A percentile compares a stretch with the other conserved stretches of the same genome.
Evolutionary conservation across 2,113 vertebrate species (phyloP).

Genomic region (Dasyprocta punctata): DNA sequence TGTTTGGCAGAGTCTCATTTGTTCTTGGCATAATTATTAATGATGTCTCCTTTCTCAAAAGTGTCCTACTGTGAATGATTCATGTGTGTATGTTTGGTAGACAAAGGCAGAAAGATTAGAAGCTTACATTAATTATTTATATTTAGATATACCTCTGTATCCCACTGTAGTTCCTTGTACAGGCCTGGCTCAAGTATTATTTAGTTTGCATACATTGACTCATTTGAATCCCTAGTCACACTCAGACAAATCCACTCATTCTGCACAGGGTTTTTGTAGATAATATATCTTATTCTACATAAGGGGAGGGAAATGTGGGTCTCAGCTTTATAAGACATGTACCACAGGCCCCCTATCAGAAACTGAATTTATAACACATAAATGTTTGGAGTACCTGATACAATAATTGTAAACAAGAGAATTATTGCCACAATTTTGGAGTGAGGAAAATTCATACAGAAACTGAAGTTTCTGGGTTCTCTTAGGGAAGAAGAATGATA

Average conservation of each 20-base stretch:
- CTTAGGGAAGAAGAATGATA: not conserved
- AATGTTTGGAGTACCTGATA: constrained; percentile 36
- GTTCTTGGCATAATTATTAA: not conserved
- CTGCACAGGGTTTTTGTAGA: not conserved
- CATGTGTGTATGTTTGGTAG: not conserved
- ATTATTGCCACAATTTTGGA: constrained; percentile 33
- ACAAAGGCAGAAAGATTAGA: not conserved
- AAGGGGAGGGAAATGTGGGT: constrained; percentile 2
- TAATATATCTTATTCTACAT: not conserved
- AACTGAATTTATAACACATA: constrained; percentile 4
- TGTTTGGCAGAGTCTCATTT: not conserved
- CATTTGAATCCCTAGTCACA: not conserved
- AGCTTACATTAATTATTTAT: constrained; percentile 31
- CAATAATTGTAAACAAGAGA: constrained; percentile 33
- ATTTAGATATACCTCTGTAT: not conserved
- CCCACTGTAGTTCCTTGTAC: not conserved
- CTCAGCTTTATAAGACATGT: constrained; percentile 1
- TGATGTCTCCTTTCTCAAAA: not conserved
- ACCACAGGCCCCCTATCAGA: not conserved
- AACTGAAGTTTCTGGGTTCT: not conserved
- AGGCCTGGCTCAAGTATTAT: not conserved
- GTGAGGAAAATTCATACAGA: not conserved
- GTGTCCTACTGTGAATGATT: not conserved
- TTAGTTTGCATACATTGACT: not conserved
- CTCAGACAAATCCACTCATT: not conserved